Conservation (phyloP, 2,888 invertebrate species). For the Melitaea athalia region DNA sequence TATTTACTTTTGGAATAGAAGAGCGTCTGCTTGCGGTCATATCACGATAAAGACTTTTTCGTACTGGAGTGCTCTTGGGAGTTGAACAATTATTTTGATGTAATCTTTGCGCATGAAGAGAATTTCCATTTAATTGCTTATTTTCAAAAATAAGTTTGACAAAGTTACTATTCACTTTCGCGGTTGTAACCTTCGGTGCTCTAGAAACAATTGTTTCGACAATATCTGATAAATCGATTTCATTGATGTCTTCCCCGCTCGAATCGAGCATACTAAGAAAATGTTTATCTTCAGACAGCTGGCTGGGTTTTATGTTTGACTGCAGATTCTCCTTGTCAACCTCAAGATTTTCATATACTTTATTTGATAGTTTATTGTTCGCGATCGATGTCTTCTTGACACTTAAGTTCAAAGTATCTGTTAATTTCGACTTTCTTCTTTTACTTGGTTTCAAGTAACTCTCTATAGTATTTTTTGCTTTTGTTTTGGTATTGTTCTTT, state of each 20-base stretch:
- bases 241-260: constrained; percentile 47
- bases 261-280: constrained; percentile 57
- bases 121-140: constrained; percentile 45
- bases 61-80: constrained; percentile 61
- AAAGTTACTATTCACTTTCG: constrained; percentile 62
- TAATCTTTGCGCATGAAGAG: constrained; percentile 48
- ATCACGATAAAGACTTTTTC: constrained; percentile 41
- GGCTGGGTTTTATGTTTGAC: constrained; percentile 1
- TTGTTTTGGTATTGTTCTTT: constrained; percentile 53
- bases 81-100: constrained; percentile 66
- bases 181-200: constrained; percentile 55
- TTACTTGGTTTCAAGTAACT: constrained; percentile 64
- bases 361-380: constrained; percentile 36
- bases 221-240: constrained; percentile 65
- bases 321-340: constrained; percentile 46
- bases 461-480: constrained; percentile 66
- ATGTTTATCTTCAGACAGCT: constrained; percentile 39
- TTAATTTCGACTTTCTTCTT: constrained; percentile 52
- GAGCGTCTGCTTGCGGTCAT: constrained; percentile 47
- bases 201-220: constrained; percentile 66
- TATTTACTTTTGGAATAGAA: constrained; percentile 55
- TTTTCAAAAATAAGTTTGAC: constrained; percentile 63
- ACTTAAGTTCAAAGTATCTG: constrained; percentile 51
- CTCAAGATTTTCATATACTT: constrained; percentile 13
- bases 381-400: constrained; percentile 55